Base-by-base conservation (phyloP, 64 coral and sea anemone genomes). In the Pachyseris speciosa region DNA sequence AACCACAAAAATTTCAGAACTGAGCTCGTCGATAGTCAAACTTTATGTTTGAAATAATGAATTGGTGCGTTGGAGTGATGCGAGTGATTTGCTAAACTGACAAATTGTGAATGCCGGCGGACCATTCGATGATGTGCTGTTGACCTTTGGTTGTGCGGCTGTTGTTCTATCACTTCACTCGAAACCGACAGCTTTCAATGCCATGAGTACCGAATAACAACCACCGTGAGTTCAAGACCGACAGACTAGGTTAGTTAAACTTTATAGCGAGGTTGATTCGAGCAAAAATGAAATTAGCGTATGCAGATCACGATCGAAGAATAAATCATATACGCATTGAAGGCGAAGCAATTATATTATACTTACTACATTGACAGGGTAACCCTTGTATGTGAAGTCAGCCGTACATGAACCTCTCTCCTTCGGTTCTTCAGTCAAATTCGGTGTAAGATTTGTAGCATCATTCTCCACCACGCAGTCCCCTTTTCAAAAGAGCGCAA, bases 351-450 rank as follows among this genome's bases (percentile, higher is more conserved):
- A 80, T 80, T 36, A n/a, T 80, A 20, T 80, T 61, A 13, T 78
- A 90, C 95, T 96, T 67, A 96, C 95, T 64, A 96, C 60, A 73
- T 96, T 96, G 86, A 96, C 95, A 17, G 95, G 95, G 67, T 96
- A 96, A 0, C 95, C 95, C 48, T 96, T 96, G 49, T 96, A 96
- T 28, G 91, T 96, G 59, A 93, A 96, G 71, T 96, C 95, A 37
- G 95, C 95, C 52, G 95, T 96, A 74, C 93, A 86, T 60, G 87
- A 89, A 37, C 26, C 69, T 60, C 77, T 91, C 15, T 91, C 91
- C 48, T 58, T 43, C 50, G 72, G 64, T 55, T 92, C 94, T 64
- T 91, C 89, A 7, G 66, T 44, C 49, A 81, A 79, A 64, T 49
- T 83, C 68, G 30, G 69, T 33, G 69, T 78, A 40, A 66, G 71